These are phyloP conservation scores for Watsonalla binaria DNA, from an alignment of 2,888 invertebrate genomes.

Conservation along the genomic window DNA sequence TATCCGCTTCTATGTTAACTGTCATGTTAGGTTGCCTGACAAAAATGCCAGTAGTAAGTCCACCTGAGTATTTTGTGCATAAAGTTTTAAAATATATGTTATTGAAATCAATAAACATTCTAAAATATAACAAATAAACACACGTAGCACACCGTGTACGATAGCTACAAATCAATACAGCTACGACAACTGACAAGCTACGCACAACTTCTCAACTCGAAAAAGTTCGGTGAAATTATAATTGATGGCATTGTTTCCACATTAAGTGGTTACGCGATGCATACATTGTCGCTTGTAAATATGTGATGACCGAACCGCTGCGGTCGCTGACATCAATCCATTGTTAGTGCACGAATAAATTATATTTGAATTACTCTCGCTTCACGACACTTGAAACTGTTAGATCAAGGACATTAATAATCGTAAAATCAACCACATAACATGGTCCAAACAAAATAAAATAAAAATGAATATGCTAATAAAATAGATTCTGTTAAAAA, in stretches of 20 bases:
- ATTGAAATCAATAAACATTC: no score
- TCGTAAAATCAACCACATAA: no score
- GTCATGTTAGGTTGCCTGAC: no score
- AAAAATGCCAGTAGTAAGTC: no score
- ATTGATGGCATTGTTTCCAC: not conserved
- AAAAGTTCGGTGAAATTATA: not conserved
- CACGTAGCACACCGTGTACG: no score
- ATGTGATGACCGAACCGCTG: constrained; percentile 17
- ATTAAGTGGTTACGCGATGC: not conserved
- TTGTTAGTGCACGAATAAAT: constrained; percentile 7
- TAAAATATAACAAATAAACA: no score
- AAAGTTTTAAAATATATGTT: no score
- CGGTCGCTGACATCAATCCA: constrained; percentile 16
- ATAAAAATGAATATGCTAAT: no score
- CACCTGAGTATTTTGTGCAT: no score
- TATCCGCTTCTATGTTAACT: no score
- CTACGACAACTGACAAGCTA: not conserved
- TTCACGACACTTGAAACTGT: not conserved
- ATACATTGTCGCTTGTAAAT: constrained; percentile 3
- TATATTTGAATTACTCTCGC: not conserved
- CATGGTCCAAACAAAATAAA: no score
- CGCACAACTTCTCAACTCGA: not conserved
- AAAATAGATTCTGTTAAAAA: no score
- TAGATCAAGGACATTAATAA: not conserved
- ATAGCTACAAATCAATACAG: not conserved